phyloP scores from a whole-genome alignment of 1,140 invertebrate species.

The Anastrepha obliqua region DNA sequence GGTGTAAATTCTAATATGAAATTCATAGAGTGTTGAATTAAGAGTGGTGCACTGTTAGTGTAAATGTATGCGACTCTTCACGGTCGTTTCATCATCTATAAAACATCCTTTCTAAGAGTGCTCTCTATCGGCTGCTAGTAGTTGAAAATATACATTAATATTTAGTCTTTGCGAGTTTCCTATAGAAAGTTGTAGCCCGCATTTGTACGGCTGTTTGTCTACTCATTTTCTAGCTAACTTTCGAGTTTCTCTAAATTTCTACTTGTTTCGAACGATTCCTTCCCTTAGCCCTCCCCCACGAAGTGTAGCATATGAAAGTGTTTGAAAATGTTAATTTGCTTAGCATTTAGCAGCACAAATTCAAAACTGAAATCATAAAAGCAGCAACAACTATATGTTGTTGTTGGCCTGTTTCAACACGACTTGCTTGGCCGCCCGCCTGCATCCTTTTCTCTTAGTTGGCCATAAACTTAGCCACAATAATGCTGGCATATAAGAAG shows the following conservation, averaged over 20 bases:
- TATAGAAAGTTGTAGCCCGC: neutral
- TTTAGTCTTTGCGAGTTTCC: neutral
- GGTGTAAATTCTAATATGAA: too few species aligned
- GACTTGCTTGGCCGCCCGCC: neutral
- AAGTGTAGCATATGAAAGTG: constrained; percentile 2
- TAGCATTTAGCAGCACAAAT: constrained; percentile 2
- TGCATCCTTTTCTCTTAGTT: neutral
- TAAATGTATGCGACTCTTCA: too few species aligned
- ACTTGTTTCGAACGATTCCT: neutral
- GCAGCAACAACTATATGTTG: neutral
- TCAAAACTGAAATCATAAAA: neutral
- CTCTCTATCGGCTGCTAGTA: too few species aligned
- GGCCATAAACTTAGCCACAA: neutral
- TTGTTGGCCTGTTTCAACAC: neutral
- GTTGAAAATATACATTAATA: too few species aligned
- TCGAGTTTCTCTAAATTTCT: neutral
- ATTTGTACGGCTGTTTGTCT: constrained; percentile 5
- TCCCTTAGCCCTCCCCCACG: neutral
- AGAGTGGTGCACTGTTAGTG: too few species aligned
- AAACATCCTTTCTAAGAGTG: too few species aligned
- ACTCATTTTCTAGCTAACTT: constrained; percentile 11
- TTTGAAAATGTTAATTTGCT: constrained; percentile 24
- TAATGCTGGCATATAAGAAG: neutral
- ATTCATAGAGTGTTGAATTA: too few species aligned
- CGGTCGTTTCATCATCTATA: too few species aligned